Base-by-base conservation (phyloP, 2,797 vertebrate species). In the Bovichtus variegatus region DNA sequence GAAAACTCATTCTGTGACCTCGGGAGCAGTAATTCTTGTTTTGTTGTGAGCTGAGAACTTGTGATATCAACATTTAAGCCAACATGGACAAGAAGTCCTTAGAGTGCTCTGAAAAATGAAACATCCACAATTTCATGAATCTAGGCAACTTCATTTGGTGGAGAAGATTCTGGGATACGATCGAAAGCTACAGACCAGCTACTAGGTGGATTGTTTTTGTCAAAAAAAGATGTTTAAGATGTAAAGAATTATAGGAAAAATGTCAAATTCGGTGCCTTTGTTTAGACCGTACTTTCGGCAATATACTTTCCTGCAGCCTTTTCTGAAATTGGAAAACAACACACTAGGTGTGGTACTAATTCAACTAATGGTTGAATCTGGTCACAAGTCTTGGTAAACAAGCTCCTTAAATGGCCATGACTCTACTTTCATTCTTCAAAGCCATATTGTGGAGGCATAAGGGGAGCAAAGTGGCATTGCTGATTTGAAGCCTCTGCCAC, bases 351-450 rank as follows among this genome's bases (percentile, higher is more conserved):
- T 36, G 54, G 36, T 25, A 67, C 12, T 13, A 19, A 63, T 58
- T 34, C 31, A 34, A 34, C 31, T 31, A 34, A 34, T 34, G 6
- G 11, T 6, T 62, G 59, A 83, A 60, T 47, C 41, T 27, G 41
- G 15, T 38, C 31, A 36, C 74, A 66, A 19, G 49, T 61, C 23
- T 3, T 21, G 19, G 50, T 66, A 83, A 88, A 85, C 72, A 83
- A 80, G 47, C 3, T 23, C 38, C 76, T 83, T n/a, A 15, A 61
- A 63, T 40, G 81, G 59, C 71, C 72, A 38, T 1, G 9, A 72
- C 72, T 58, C 68, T 58, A 25, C 66, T 89, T 88, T 90, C 74
- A 78, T 90, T 88, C 82, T 88, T 89, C 83, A 91, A 87, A 90
- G 84, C n/a, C 23, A 80, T 49, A 46, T 70, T 59, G 51, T 71